A percentile compares a stretch with the other conserved stretches of the same genome.
phyloP scores from a whole-genome alignment of 2,888 invertebrate genomes.

The Liopterus haemorrhoidalis region DNA sequence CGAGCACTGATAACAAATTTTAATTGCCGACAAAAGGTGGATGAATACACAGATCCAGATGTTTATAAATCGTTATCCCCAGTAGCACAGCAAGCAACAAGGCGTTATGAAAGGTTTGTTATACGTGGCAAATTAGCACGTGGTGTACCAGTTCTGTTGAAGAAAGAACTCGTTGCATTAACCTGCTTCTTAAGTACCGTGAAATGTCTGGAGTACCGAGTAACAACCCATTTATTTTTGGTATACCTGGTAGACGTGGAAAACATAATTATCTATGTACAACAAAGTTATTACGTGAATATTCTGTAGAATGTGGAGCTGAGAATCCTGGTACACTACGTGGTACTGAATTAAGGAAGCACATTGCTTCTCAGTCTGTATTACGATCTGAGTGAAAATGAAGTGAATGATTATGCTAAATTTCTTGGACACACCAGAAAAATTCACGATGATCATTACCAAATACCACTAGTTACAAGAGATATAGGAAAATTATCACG shows the following conservation, averaged over 20 bases:
- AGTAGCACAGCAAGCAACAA: constrained; percentile 5
- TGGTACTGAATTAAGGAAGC: constrained; percentile 32
- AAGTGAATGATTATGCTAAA: constrained; percentile 30
- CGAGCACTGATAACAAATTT: constrained; percentile 17
- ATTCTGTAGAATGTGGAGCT: constrained; percentile 32
- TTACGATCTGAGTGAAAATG: constrained; percentile 28
- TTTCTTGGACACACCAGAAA: constrained; percentile 35
- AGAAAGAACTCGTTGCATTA: constrained; percentile 17
- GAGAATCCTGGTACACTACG: constrained; percentile 27
- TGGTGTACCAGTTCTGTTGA: constrained; percentile 26
- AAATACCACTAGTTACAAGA: constrained; percentile 28
- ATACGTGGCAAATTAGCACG: constrained; percentile 31
- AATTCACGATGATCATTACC: constrained; percentile 32
- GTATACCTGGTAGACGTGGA: constrained; percentile 9
- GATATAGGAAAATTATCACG: constrained; percentile 31
- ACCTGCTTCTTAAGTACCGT: not conserved
- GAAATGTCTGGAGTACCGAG: constrained; percentile 1
- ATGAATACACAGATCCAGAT: constrained; percentile 7
- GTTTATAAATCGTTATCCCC: not conserved
- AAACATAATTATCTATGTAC: constrained; percentile 27
- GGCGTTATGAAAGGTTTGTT: constrained; percentile 23
- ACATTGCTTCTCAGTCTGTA: constrained; percentile 33
- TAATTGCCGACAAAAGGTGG: constrained; percentile 10
- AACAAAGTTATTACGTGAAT: constrained; percentile 30
- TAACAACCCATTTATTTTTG: constrained; percentile 20